Evolutionary conservation across 2,888 invertebrate species (phyloP), one percentile per base, ranked within the genome.

Genomic region (Pterostichus niger): DNA sequence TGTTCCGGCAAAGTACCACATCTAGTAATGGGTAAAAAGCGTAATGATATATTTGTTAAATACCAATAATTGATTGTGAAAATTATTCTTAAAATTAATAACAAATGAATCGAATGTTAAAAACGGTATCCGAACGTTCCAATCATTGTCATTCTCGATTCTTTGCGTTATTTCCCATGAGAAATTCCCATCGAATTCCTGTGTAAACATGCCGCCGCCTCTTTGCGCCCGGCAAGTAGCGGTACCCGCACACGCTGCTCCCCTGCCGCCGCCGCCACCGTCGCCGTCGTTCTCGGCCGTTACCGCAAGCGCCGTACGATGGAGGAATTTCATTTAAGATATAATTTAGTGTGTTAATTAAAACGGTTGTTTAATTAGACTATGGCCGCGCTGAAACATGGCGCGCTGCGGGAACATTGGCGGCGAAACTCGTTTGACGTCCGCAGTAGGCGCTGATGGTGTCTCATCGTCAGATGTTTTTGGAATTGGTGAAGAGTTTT

Each of bases 271-370:
- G 10, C 11, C 59, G 15, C 54, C 9, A 6, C 31, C 17, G 11
- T n/a, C 46, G 15, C 13, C 44, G 9, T 56, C 11, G 33, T 56
- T 54, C 33, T 4, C 35, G 24, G 68, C 73, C 31, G 56, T 75
- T 82, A 82, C 82, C 82, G 24, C 82, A 82, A 82, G 13, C 61
- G 33, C 46, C 59, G 59, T 82, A 89, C 88, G 89, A 88, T 89
- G 89, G 88, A 88, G 88, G 88, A 89, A 89, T 90, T 90, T 90
- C 90, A 89, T 90, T 90, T 89, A 88, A 87, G 89, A 87, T 88
- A 89, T 90, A 90, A 90, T 90, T 90, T 89, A 90, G 88, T 87
- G 88, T 88, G 89, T 90, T 91, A 90, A 91, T 90, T 90, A 91
- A 90, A 90, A 90, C 90, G 89, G 89, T 88, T 89, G 90, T 90